Evolutionary conservation across 2,797 vertebrate species (phyloP), one percentile per base, ranked within the genome.

Genomic region (Lycodopsis pacificus): DNA sequence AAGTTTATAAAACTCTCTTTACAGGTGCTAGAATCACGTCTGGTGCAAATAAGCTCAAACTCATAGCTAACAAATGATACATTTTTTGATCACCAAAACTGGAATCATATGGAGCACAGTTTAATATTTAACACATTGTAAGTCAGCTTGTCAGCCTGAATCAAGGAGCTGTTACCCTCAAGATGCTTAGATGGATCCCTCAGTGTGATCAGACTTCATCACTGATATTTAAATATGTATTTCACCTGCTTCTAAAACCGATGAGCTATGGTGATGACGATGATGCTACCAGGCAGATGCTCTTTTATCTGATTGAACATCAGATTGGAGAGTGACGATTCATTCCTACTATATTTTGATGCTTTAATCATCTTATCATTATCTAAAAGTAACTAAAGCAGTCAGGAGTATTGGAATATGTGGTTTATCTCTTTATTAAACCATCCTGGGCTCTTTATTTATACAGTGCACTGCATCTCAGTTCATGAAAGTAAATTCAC

Each of bases 371-470:
- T 25, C 25, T 14, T 17, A 30, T 30, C 14, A 48, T 56, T 36
- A 19, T 69, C 12, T 73, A 38, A 83, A 85, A 86, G 67, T 40
- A 91, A 69, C 38, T 54, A 65, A 51, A 90, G 70, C 65, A 90
- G 78, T 85, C 76, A 79, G 65, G 30, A 34, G 64, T 73, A 65
- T 73, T 25, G 48, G 32, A 72, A 71, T 79, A 49, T 81, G 22
- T 58, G 46, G 61, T 86, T 80, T 67, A 76, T 82, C n/a, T 81
- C 68, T 95, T 95, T 95, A 95, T 95, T 95, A 74, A 89, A 90
- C 84, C 87, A 73, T 82, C 49, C 78, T 63, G 58, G 75, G 75
- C 76, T 84, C 32, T 74, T 85, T 82, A 59, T 84, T 81, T 58
- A 80, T 77, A 93, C 89, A 93, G 86, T 88, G 86, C 86, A 92